Evolutionary conservation across 2,113 vertebrate genomes (phyloP).

Genomic region (Festucalex cinctus): DNA sequence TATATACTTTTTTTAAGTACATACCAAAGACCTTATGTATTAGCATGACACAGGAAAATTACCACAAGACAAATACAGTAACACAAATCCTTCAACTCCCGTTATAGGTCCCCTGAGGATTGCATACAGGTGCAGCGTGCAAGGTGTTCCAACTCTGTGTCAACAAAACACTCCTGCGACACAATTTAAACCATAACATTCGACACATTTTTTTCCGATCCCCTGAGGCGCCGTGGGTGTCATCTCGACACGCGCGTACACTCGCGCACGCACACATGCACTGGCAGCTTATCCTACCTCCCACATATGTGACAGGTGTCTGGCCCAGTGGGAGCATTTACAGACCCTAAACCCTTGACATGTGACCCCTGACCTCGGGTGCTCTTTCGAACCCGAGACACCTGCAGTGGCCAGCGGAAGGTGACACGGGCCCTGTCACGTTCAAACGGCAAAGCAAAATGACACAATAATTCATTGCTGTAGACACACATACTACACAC

Average conservation of each 20-base stretch:
- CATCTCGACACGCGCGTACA: constrained; percentile 37
- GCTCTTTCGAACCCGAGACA: constrained; percentile 41
- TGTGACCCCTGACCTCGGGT: constrained; percentile 48
- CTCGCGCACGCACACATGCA: constrained; percentile 24
- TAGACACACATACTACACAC: neutral
- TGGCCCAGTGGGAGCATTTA: constrained; percentile 63
- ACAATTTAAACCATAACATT: constrained; percentile 52
- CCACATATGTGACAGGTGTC: constrained; percentile 78
- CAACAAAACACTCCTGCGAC: constrained; percentile 33
- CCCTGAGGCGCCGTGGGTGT: constrained; percentile 43
- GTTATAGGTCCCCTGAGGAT: constrained; percentile 47
- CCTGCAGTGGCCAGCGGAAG: constrained; percentile 52
- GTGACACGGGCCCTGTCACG: constrained; percentile 6
- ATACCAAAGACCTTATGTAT: neutral
- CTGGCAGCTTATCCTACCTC: constrained; percentile 72
- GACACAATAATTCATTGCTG: neutral
- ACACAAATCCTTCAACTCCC: constrained; percentile 37
- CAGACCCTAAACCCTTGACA: constrained; percentile 66
- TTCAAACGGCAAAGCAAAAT: neutral
- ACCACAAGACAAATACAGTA: neutral
- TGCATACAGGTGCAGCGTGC: constrained; percentile 73
- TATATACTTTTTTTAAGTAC: neutral
- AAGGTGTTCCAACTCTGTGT: constrained; percentile 61
- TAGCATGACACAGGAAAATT: no score
- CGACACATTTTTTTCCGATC: constrained; percentile 38